Conservation (phyloP, 2,888 invertebrate species). For the Onthophagus sagittarius region DNA sequence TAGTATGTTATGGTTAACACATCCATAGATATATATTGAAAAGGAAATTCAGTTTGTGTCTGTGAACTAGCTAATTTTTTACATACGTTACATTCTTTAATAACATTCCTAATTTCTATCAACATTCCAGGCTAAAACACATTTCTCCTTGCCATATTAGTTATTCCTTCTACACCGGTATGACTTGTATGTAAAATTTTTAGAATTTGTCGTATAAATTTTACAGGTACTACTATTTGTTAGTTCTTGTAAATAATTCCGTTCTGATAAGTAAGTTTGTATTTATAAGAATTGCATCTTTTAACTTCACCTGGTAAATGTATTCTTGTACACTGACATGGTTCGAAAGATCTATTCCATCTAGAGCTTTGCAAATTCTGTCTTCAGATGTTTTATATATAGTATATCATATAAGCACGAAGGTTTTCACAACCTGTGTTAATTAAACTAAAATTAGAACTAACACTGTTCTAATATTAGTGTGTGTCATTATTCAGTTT, state of each 20-base stretch:
- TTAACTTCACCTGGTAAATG: not conserved
- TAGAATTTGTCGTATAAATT: not conserved
- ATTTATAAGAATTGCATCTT: not conserved
- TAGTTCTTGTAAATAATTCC: not conserved
- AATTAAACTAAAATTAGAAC: too few species aligned
- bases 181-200: constrained; percentile 3
- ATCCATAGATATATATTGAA: not conserved
- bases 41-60: not conserved
- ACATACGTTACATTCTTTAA: constrained; percentile 17
- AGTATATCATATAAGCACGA: too few species aligned
- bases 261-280: not conserved
- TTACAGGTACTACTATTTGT: not conserved
- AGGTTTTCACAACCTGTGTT: too few species aligned
- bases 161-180: constrained; percentile 4
- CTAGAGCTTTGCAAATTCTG: not conserved
- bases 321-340: not conserved
- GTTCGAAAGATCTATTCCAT: not conserved
- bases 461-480: too few species aligned
- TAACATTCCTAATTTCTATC: constrained; percentile 13
- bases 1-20: constrained; percentile 12
- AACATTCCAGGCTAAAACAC: constrained; percentile 19
- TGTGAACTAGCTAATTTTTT: not conserved
- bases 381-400: not conserved
- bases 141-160: constrained; percentile 15
- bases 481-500: constrained; percentile 1